Evolutionary conservation across 2,113 vertebrate genomes (phyloP), one percentile per base, ranked within the genome.

Genomic region (Rallus limicola): DNA sequence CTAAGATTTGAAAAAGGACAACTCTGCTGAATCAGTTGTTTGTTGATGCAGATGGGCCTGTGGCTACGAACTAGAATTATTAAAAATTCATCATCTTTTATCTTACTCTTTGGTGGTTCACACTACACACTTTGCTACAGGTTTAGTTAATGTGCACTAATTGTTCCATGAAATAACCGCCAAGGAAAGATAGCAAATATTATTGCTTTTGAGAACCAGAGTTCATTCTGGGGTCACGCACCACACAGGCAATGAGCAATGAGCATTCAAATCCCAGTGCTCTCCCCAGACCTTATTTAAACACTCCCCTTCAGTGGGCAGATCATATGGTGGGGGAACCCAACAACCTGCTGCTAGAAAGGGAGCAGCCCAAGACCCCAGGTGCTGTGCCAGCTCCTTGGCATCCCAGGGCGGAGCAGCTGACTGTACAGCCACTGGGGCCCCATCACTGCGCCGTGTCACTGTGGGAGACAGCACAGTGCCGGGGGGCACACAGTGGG

Each of bases 11-110:
- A 33, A 86, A 82, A 93, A 78, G 36, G 60, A 42, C 13, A 2
- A 40, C 88, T 87, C 68, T 90, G 78, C 77, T 95, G 86, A 91
- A 93, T 91, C 58, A 72, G n/a, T 52, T 80, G 67, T 67, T 76
- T 96, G 86, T 88, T 46, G 75, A 88, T 62, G 59, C 10, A 86
- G 72, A 91, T 82, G 31, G 46, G 69, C 59, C 86, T 82, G 56
- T 3, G 4, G 75, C 64, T 90, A 75, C 48, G 62, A 96, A 23
- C 83, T 80, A 71, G 53, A 82, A 82, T 90, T 92, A 95, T 64
- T 95, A 36, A 90, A 46, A 94, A 90, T 52, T 82, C 70, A 83
- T 58, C 33, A 75, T 46, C 67, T 93, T 95, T 93, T 96, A 92
- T 87, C 83, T 84, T 70, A 69, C 58, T 46, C 69, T 86, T 75